A percentile compares a stretch with the other conserved stretches of the same genome.
These are phyloP conservation scores for Tupiocoris notatus DNA, from an alignment of 2,888 invertebrate species.

Conservation along the genomic window DNA sequence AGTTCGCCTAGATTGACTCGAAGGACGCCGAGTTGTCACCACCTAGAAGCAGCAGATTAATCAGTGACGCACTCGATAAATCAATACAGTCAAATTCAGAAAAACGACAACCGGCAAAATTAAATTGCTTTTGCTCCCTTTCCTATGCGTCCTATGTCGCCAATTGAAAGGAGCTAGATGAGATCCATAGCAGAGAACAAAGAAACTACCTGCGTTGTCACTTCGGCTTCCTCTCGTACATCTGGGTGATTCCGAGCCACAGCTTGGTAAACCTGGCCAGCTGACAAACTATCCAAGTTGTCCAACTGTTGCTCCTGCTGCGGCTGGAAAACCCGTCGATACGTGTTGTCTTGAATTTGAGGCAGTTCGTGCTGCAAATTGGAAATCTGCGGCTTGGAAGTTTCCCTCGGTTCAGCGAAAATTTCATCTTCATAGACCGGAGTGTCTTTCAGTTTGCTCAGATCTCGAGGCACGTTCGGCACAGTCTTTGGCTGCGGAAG, in stretches of 20 bases:
- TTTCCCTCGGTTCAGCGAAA: background rate
- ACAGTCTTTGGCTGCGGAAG: background rate
- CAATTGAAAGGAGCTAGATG: no score
- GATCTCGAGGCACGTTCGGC: constrained; percentile 12
- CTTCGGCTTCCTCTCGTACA: background rate
- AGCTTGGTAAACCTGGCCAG: background rate
- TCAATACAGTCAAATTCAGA: no score
- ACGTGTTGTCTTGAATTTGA: background rate
- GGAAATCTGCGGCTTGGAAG: background rate
- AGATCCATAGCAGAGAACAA: no score
- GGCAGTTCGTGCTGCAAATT: background rate
- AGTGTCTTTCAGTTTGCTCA: constrained; percentile 21
- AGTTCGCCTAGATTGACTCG: background rate
- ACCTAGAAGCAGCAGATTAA: no score
- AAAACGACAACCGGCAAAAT: no score
- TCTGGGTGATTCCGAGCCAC: background rate
- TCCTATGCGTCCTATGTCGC: no score
- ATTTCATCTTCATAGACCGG: constrained; percentile 28
- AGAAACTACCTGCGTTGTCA: background rate
- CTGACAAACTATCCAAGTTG: background rate
- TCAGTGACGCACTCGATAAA: no score
- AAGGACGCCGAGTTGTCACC: background rate
- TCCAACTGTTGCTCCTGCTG: background rate
- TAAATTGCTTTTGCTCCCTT: no score
- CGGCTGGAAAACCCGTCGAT: background rate